Conservation (phyloP, 2,113 vertebrate species). For the Meleagris gallopavo region DNA sequence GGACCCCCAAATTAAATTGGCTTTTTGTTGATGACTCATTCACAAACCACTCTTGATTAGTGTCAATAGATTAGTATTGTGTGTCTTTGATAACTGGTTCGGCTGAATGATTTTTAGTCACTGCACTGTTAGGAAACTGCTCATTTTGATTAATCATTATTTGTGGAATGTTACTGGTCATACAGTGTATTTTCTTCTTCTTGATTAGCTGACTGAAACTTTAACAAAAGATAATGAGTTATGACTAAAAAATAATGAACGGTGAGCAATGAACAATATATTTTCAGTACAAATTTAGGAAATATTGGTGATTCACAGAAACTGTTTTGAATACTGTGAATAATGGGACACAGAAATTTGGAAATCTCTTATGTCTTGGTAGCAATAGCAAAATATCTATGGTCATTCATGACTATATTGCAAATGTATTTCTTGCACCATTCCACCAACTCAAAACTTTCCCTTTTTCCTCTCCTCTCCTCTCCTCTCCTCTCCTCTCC, state of each 20-base stretch:
- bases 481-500: too few species aligned
- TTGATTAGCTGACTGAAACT: conserved; percentile 36
- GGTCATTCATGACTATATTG: neutral
- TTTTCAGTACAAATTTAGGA: neutral
- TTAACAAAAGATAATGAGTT: conserved; percentile 34
- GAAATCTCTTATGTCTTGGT: neutral
- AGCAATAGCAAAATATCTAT: neutral
- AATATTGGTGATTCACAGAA: neutral
- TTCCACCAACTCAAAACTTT: neutral
- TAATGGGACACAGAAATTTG: neutral
- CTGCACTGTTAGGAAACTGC: neutral
- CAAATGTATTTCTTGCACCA: neutral
- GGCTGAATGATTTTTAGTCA: conserved; percentile 9
- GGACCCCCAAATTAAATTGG: neutral
- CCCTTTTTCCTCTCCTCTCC: neutral
- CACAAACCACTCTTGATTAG: neutral
- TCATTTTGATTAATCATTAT: conserved; percentile 30
- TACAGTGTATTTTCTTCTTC: conserved; percentile 12
- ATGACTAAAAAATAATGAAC: conserved; percentile 37
- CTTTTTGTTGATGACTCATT: conserved; percentile 2
- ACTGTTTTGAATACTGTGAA: neutral
- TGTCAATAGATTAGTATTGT: neutral
- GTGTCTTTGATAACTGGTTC: neutral
- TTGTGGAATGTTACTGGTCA: conserved; percentile 9
- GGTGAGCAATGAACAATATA: neutral